phyloP scores from a whole-genome alignment of 1,140 invertebrate genomes.

The Aphelinus atriplicis region DNA sequence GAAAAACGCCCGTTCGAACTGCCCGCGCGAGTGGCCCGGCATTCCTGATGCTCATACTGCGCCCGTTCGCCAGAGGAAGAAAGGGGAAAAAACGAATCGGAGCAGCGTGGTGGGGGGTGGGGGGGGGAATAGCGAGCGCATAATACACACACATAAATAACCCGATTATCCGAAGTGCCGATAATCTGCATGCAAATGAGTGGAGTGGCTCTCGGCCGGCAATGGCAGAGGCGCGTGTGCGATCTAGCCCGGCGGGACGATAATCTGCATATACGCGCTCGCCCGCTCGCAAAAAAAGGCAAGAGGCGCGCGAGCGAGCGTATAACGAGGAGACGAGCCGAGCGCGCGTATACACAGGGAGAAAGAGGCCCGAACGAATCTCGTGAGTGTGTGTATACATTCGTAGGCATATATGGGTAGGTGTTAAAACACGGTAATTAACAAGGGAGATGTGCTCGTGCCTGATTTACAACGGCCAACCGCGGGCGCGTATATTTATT shows the following conservation, averaged over 20 bases:
- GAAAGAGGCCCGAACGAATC: background rate
- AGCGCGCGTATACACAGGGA: background rate
- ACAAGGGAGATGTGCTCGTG: conserved; percentile 55
- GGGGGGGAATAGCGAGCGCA: background rate
- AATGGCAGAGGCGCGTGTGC: too few relatives aligned
- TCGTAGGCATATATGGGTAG: conserved; percentile 49
- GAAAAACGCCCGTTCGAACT: too few relatives aligned
- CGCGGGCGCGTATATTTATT: conserved; percentile 61
- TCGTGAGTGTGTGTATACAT: too few relatives aligned
- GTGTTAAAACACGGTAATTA: conserved; percentile 68
- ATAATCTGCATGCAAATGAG: conserved; percentile 51
- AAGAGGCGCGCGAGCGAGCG: background rate
- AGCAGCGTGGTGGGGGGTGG: too few relatives aligned
- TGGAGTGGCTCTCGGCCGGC: background rate
- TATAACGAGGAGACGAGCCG: background rate
- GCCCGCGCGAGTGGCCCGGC: too few relatives aligned
- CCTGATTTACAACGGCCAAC: too few relatives aligned
- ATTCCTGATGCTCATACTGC: too few relatives aligned
- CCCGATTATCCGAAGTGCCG: conserved; percentile 36
- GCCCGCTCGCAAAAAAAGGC: conserved; percentile 9
- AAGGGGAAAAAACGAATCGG: too few relatives aligned
- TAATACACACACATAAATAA: conserved; percentile 37
- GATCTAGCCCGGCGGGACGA: conserved; percentile 1
- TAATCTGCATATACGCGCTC: conserved; percentile 16
- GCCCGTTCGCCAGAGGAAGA: too few relatives aligned